Base-by-base conservation (phyloP, 2,797 vertebrate genomes). In the Notoglanidium macrostoma region DNA sequence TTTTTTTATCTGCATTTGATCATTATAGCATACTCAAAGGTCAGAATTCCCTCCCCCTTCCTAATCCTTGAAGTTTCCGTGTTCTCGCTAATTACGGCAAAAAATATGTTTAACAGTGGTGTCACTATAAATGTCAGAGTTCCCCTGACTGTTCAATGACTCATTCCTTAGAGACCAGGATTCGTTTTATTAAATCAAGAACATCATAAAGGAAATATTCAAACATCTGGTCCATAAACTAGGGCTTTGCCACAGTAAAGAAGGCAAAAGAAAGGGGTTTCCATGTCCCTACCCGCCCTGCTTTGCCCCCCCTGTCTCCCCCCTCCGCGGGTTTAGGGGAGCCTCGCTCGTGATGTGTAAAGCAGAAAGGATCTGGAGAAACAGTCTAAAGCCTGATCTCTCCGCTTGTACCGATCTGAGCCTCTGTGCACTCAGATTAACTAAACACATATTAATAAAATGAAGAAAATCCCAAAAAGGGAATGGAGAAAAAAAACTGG, bases 181-280 rank as follows among this genome's bases (percentile, higher is more conserved):
- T 88, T 90, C 76, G 65, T 89, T 89, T 88, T 90, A 90, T 91
- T 91, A 91, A 91, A 92, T 92, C 87, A 90, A 90, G 90, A 91
- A 89, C 91, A 92, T 91, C 90, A 92, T 89, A 91, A 88, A 90
- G 86, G 88, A 91, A 92, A 91, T 91, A 92, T 92, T 89, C 84
- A 72, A 88, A 92, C 92, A 92, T 92, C 92, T 92, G 91, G 92
- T 88, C 88, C 90, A 90, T 88, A 91, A 92, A 91, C 89, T 83
- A 88, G 61, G 74, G 82, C 88, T 90, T 92, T 89, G 90, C 92
- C 89, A 91, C 92, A 92, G 90, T 90, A 91, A 89, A 91, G 89
- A 81, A 89, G 77, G 82, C 67, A 68, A 84, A 88, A 89, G 76
- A 88, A 90, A 85, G 89, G 63, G 86, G 86, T 89, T 91, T 92